A percentile compares a stretch with the other conserved stretches of the same genome.
phyloP scores from a whole-genome alignment of 1,140 invertebrate genomes.

The Temnothorax curvispinosus region DNA sequence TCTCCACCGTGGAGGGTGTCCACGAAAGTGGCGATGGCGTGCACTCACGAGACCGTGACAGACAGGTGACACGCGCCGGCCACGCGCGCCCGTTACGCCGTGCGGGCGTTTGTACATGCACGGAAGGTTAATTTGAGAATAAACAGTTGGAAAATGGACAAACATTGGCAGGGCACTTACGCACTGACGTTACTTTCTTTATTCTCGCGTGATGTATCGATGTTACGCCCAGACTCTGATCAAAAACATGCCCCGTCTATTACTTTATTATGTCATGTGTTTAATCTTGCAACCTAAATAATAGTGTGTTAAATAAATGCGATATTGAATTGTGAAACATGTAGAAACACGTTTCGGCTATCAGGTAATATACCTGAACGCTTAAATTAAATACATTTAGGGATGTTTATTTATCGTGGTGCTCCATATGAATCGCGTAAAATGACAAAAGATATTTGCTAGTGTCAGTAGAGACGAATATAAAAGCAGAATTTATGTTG shows the following conservation, averaged over 20 bases:
- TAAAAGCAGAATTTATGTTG: not conserved
- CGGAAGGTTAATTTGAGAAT: conserved; percentile 76
- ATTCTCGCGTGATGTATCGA: not conserved
- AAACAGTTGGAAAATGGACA: conserved; percentile 77
- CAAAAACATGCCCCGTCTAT: not conserved
- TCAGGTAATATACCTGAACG: not conserved
- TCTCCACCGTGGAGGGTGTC: conserved; percentile 80
- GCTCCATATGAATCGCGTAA: too few relatives aligned
- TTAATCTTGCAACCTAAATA: not conserved
- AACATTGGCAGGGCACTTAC: conserved; percentile 67
- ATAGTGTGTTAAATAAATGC: not conserved
- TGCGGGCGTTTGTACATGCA: conserved; percentile 37
- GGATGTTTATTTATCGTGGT: too few relatives aligned
- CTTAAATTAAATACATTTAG: conserved; percentile 5
- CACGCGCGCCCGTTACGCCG: conserved; percentile 75
- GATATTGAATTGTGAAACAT: not conserved
- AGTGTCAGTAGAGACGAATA: not conserved
- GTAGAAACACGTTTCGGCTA: not conserved
- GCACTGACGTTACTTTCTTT: conserved; percentile 26
- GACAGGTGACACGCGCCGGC: conserved; percentile 85
- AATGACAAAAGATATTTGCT: too few relatives aligned
- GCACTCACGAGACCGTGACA: conserved; percentile 81
- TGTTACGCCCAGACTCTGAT: not conserved
- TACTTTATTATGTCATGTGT: not conserved
- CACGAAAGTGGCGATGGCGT: conserved; percentile 75